Base-by-base conservation (phyloP, 92 coral and sea anemone species). In the Porites cylindrica region DNA sequence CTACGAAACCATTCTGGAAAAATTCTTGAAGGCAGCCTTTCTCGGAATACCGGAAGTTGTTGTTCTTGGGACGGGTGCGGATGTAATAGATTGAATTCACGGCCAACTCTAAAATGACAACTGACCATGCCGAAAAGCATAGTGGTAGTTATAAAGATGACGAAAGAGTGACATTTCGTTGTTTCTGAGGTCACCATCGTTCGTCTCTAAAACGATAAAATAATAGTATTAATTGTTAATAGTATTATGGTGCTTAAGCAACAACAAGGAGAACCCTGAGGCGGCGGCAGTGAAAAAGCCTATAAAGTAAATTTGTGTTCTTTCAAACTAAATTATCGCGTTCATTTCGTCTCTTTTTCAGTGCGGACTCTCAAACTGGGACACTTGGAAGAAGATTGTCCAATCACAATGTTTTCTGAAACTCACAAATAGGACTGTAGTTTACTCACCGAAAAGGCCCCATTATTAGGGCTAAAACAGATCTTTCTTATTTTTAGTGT, bases 101-200 rank as follows among this genome's bases (percentile, higher is more conserved):
- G 83, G 21, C 83, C 83, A 19, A 79, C 50, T 65, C 50, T 51
- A 14, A 79, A 79, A 61, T 79, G 83, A 6, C 73, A 50, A 47
- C 73, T 66, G 63, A 79, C 83, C 73, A 47, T 10, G 13, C 83
- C 83, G 17, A 65, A 65, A 26, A 79, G 62, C 73, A 66, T 47
- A 51, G 62, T 43, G 7, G 43, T 54, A 23, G 73, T n/a, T 43
- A 66, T 47, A 13, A 54, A 79, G 70, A 19, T 59, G 20, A 79
- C 60, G 51, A 79, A 54, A 51, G 50, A 79, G 47, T 65, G 74
- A 51, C 50, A 65, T n/a, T 65, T 65, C 16, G 61, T 24, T 8
- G 51, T 47, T 50, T 18, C 54, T 26, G 64, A n/a, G n/a, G 18
- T 21, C 62, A 79, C 54, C 60, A 50, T 50, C 18, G 21, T 24